phyloP scores from a whole-genome alignment of 2,888 invertebrate species.

The Amiota communis region DNA sequence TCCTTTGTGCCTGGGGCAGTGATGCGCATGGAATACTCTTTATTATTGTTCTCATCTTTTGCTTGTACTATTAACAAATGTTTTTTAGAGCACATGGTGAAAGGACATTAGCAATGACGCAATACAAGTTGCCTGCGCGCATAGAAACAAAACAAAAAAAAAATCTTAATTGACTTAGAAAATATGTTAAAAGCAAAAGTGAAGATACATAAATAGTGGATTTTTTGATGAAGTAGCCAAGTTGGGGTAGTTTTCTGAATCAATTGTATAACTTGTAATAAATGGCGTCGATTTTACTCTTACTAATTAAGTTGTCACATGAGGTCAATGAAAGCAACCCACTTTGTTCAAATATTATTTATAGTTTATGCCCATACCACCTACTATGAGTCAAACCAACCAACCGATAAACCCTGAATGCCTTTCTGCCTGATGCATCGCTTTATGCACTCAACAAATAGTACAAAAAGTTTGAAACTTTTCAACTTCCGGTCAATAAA shows the following conservation, averaged over 20 bases:
- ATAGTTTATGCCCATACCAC: neutral
- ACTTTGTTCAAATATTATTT: neutral
- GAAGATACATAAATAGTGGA: slow-evolving; percentile 5
- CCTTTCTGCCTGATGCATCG: no score
- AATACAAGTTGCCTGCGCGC: neutral
- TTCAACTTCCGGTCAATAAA: slow-evolving; percentile 66
- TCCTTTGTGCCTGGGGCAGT: slow-evolving; percentile 27
- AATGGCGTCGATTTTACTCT: neutral
- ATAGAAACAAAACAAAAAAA: no score
- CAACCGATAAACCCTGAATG: neutral
- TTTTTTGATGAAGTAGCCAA: neutral
- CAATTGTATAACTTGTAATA: neutral
- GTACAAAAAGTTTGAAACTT: slow-evolving; percentile 64
- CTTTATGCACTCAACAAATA: neutral
- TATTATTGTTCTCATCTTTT: neutral
- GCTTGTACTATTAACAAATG: neutral
- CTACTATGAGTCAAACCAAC: slow-evolving; percentile 14
- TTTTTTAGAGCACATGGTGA: slow-evolving; percentile 12
- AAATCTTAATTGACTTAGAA: slow-evolving; percentile 16
- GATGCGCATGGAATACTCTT: slow-evolving; percentile 23
- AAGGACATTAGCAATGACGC: neutral
- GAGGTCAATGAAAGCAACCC: slow-evolving; percentile 8
- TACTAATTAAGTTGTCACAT: slow-evolving; percentile 19
- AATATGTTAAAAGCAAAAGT: slow-evolving; percentile 12
- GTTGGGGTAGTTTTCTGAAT: neutral